Evolutionary conservation across 2,888 invertebrate genomes (phyloP), one percentile per base, ranked within the genome.

Genomic region (Scotopteryx bipunctaria): DNA sequence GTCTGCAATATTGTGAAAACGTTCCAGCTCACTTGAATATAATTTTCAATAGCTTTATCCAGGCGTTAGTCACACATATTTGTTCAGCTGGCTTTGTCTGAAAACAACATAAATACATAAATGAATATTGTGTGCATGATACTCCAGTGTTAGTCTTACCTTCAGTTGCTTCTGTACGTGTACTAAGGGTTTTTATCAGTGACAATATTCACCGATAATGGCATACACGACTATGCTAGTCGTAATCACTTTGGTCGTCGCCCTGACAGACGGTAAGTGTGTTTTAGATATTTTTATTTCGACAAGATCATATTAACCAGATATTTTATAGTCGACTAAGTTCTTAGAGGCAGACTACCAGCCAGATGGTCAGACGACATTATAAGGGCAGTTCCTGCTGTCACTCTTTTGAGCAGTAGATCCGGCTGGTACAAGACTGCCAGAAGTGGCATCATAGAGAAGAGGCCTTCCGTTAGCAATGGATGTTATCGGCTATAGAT

Each of bases 41-140:
- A 42, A 50, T 33, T 41, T 59, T 49, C 62, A 60, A 44, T 35
- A 19, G 45, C 35, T 49, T 33, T 42, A 25, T 32, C 37, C 13
- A 53, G 42, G 21, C 2, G 15, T 81, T 83, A 64, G 83, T 69
- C 69, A 67, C 71, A 73, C 40, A 48, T 84, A 64, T 87, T 85
- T 85, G 61, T 56, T 74, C 87, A 88, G 82, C 74, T 81, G 74
- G 71, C 45, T 56, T 48, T 27, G 44, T 36, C 47, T 52, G 52
- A 50, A 66, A 76, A 78, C 69, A 81, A 80, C 73, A 33, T 47
- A 50, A 66, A 73, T 81, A 82, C 71, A 73, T 87, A 85, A 81
- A 77, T 70, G 69, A 69, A 64, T 56, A 66, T 60, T 68, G 65
- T 55, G 59, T 67, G 56, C 55, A 62, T 50, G 64, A 59, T 55